Percentiles rank a stretch among this genome's conserved stretches.
Conservation (phyloP, 2,797 vertebrate species). For the Trichosurus vulpecula region DNA sequence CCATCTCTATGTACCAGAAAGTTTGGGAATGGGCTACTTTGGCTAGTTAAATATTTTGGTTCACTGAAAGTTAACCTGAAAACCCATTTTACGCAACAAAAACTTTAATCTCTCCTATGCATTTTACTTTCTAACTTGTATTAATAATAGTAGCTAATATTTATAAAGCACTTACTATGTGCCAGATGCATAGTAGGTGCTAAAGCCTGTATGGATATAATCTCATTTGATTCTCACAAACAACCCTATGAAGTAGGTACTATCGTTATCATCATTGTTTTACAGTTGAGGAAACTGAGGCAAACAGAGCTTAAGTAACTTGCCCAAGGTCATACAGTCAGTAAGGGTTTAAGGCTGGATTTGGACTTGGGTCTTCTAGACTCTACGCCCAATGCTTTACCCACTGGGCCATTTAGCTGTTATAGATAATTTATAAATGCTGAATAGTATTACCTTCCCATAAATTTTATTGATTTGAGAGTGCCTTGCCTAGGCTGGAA, state of each 20-base stretch:
- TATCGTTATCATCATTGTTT: neutral
- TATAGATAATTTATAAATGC: neutral
- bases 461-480: neutral
- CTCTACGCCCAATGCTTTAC: neutral
- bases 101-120: neutral
- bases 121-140: neutral
- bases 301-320: neutral
- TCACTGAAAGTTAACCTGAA: slow-evolving; percentile 49
- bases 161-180: neutral
- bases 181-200: neutral
- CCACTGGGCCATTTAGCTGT: neutral
- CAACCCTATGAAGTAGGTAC: neutral
- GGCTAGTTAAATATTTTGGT: slow-evolving; percentile 35
- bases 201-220: neutral
- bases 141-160: neutral
- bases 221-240: neutral
- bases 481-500: neutral
- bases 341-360: neutral
- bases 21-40: neutral
- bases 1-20: slow-evolving; percentile 26
- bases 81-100: too few species aligned
- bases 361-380: neutral
- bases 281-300: neutral
- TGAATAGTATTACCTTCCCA: neutral
- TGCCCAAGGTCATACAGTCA: neutral